phyloP scores from a whole-genome alignment of 2,113 vertebrate species.

The Toxostoma redivivum region DNA sequence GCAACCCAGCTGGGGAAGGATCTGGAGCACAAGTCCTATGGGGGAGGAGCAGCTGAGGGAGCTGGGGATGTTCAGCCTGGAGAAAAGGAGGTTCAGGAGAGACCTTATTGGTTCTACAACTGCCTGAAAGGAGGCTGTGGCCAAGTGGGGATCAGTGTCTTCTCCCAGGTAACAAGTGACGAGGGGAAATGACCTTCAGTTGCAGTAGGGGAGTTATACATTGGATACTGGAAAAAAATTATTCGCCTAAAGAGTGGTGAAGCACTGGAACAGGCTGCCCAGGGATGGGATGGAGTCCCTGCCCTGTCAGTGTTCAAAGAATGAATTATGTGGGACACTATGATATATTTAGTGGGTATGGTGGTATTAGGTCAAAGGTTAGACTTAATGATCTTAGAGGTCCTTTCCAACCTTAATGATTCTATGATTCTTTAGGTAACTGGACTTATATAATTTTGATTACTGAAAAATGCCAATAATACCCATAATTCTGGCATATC shows the following conservation, averaged over 20 bases:
- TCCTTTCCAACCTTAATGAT: neutral
- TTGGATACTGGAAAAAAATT: neutral
- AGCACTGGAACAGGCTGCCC: neutral
- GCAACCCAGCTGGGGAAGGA: rapidly evolving
- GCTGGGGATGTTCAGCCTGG: neutral
- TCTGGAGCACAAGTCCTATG: neutral
- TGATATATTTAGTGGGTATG: neutral
- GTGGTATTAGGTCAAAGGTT: neutral
- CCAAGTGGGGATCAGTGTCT: neutral
- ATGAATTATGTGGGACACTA: neutral
- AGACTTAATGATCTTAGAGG: neutral
- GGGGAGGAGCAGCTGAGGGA: neutral
- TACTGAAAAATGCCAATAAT: neutral
- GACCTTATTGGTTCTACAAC: neutral
- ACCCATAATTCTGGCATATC: neutral
- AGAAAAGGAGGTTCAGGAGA: neutral
- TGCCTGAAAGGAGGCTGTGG: neutral
- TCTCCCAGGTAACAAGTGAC: neutral
- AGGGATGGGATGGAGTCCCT: neutral
- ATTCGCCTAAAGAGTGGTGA: neutral
- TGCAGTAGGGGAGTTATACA: too few relatives aligned
- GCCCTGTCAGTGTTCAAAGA: neutral
- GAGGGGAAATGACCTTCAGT: neutral
- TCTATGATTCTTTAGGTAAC: neutral
- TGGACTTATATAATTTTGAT: neutral